Evolutionary conservation across 2,888 invertebrate genomes (phyloP).

Genomic region (Athalia circularis): DNA sequence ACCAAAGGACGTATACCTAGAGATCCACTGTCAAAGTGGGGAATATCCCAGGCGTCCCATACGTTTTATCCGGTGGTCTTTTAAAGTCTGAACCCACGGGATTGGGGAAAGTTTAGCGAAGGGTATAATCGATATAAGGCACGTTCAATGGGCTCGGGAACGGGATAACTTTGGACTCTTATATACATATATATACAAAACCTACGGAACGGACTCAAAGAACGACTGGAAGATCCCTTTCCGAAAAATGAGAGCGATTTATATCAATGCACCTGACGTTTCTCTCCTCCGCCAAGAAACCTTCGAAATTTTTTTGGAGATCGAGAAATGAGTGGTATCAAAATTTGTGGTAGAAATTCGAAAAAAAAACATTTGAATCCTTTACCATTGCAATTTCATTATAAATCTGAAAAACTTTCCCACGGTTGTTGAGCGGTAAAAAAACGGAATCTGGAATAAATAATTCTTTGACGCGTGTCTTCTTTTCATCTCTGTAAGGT

Average conservation of each 20-base stretch:
- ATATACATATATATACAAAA: not conserved
- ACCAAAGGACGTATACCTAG: not conserved
- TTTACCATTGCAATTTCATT: too few species aligned
- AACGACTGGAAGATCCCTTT: not conserved
- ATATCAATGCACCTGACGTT: too few species aligned
- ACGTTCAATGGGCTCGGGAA: conserved; percentile 35
- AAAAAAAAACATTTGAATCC: too few species aligned
- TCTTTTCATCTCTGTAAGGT: too few species aligned
- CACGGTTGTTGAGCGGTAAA: too few species aligned
- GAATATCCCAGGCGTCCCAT: conserved; percentile 64
- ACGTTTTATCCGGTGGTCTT: conserved; percentile 62
- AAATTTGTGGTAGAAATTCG: too few species aligned
- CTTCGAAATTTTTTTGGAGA: too few species aligned
- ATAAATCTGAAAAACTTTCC: too few species aligned
- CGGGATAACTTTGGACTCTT: conserved; percentile 22
- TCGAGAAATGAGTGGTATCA: too few species aligned
- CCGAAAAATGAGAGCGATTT: not conserved
- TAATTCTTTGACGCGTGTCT: too few species aligned
- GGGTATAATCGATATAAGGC: conserved; percentile 42
- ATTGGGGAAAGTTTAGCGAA: conserved; percentile 45
- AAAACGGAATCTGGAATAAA: too few species aligned
- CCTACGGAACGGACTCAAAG: not conserved
- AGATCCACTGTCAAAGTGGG: conserved; percentile 64
- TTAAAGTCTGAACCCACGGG: conserved; percentile 61
- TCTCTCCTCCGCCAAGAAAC: too few species aligned